Evolutionary conservation across 2,888 invertebrate genomes (phyloP), one percentile per base, ranked within the genome.

Genomic region (Dolichomitus sp.): DNA sequence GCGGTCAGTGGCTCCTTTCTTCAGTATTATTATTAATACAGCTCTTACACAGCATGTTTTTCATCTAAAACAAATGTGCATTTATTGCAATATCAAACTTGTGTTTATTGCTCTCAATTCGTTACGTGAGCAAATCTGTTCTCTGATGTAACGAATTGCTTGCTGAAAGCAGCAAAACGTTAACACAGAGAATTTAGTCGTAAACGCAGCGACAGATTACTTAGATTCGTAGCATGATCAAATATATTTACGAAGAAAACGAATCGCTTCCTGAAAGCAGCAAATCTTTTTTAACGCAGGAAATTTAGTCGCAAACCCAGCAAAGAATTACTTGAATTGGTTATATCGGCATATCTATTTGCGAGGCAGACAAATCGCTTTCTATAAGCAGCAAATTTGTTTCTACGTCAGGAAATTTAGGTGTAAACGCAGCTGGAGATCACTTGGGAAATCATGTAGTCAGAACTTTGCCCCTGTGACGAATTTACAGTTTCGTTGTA

Each of bases 1-100:
- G n/a, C 17, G 54, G 52, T 54, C 63, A 33, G 40, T 42, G 40
- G 40, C 17, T 50, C 11, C 27, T 69, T 69, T 52, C 50, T 52
- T 30, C 52, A 50, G 14, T 30, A 33, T 37, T 52, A 69, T 30
- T 27, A 30, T 9, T 4, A 33, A 27, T 11, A 2, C 27, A 14
- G 12, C 37, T 37, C 37, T 12, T 7, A 17, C n/a, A 7, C 19
- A 19, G 48, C n/a, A 17, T 19, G 1, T 50, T 19, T 7, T 2
- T 50, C 7, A 4, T 50, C n/a, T 1, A 2, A 14, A 7, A 19
- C 52, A 54, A 52, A 19, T 52, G 7, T 52, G 19, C 23, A 52
- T 23, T 23, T 52, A 6, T 3, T 23, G 52, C 23, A 50, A 19
- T 11, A 17, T 19, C 19, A 23, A 9, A 23, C 2, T 9, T 19